Evolutionary conservation across 2,888 invertebrate species (phyloP), one percentile per base, ranked within the genome.

Genomic region (Papilio elwesi): DNA sequence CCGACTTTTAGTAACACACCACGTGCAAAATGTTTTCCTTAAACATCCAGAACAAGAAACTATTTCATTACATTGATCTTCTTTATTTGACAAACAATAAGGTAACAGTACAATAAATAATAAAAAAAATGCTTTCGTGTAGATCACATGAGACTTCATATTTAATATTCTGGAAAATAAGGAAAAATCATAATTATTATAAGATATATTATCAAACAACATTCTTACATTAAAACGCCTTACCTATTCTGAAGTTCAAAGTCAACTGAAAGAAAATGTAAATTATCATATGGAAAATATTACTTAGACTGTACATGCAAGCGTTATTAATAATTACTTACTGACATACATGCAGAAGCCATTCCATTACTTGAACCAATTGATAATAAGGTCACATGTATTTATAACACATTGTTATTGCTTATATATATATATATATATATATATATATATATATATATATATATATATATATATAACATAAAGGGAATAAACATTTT

Each of bases 1-100:
- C 76, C 84, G 82, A 77, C 87, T 90, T 76, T 91, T 90, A 43
- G 87, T 88, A n/a, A 90, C 89, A 70, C 91, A 90, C 90, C 91
- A 91, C 6, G 84, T 84, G 74, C 91, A 92, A 65, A 77, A 79
- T 73, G 78, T 85, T 72, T 85, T 83, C 13, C 79, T 76, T 72
- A 91, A 80, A 70, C 91, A 91, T 6, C 83, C 78, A 0, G 85
- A 80, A 75, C 91, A 91, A 8, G 90, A 89, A 10, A 79, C 74
- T 71, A 84, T 59, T n/a, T 64, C 71, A 70, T 73, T 74, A 57
- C 81, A 82, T 66, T 76, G 68, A 57, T 80, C 79, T 53, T 78
- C 78, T 11, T 78, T 49, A 11, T 53, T 70, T 36, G 59, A 26
- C 0, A 43, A 53, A 48, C 47, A 59, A 62, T 48, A 53, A 59